Conservation (phyloP, 2,888 invertebrate species). For the Drosophila imparisetae region DNA sequence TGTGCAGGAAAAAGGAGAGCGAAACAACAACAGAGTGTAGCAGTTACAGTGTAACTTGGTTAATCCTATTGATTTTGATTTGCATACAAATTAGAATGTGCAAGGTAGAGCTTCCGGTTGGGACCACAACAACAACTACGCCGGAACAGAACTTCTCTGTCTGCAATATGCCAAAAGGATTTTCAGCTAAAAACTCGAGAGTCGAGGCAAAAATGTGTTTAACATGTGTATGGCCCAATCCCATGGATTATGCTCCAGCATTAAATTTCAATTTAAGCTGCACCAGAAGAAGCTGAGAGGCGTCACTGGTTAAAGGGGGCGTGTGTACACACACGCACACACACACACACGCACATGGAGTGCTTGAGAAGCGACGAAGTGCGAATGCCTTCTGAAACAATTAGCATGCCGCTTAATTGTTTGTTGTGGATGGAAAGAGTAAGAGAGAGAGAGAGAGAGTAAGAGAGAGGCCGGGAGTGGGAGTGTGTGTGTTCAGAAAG, state of each 20-base stretch:
- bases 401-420: conserved; percentile 76
- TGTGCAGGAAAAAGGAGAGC: conserved; percentile 19
- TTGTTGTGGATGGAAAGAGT: conserved; percentile 35
- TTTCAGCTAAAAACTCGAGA: conserved; percentile 59
- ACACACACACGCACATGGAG: not conserved
- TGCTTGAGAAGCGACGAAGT: conserved; percentile 74
- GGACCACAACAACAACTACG: not conserved
- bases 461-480: not conserved
- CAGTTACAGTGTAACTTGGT: conserved; percentile 65
- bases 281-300: conserved; percentile 37
- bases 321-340: not conserved
- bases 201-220: conserved; percentile 65
- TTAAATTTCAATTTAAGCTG: conserved; percentile 82
- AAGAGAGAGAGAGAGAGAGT: not conserved
- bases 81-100: conserved; percentile 76
- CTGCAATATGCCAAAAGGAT: conserved; percentile 63
- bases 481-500: not conserved
- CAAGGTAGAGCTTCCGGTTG: conserved; percentile 37
- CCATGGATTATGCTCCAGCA: conserved; percentile 67
- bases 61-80: conserved; percentile 82
- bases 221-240: conserved; percentile 79
- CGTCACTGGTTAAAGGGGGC: not conserved
- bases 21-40: conserved; percentile 11
- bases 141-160: not conserved
- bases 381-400: conserved; percentile 75